phyloP scores from a whole-genome alignment of 2,888 invertebrate species.

The Lithodes maja region DNA sequence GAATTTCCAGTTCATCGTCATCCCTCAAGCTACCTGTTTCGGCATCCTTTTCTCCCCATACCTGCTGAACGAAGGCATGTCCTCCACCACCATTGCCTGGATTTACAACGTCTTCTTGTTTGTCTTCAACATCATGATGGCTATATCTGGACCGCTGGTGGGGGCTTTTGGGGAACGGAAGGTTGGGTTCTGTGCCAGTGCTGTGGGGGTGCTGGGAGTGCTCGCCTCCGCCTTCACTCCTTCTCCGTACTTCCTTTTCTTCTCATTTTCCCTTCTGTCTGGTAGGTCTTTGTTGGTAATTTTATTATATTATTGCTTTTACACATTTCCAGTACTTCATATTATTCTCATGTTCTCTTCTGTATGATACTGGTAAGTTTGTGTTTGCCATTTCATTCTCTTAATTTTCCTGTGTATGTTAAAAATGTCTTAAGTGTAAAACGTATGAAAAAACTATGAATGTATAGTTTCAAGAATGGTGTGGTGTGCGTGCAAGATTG shows the following conservation, averaged over 20 bases:
- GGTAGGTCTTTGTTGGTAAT: conserved; percentile 1
- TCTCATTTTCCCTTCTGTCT: conserved; percentile 43
- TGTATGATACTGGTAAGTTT: too few relatives aligned
- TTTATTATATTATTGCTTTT: too few relatives aligned
- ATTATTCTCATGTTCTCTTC: too few relatives aligned
- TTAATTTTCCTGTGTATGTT: too few relatives aligned
- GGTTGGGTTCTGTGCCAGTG: conserved; percentile 21
- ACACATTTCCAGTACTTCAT: too few relatives aligned
- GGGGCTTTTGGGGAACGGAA: conserved; percentile 52
- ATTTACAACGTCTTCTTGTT: conserved; percentile 43
- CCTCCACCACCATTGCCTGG: conserved; percentile 51
- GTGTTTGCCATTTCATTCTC: too few relatives aligned
- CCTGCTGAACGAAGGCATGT: conserved; percentile 21
- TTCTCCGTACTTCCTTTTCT: conserved; percentile 41
- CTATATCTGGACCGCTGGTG: conserved; percentile 44
- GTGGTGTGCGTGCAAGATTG: too few relatives aligned
- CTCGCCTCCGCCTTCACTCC: conserved; percentile 47
- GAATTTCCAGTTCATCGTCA: neutral
- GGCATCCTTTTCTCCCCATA: conserved; percentile 50
- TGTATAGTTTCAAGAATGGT: too few relatives aligned
- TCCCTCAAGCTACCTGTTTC: conserved; percentile 29
- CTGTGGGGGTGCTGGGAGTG: neutral
- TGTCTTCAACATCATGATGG: conserved; percentile 8
- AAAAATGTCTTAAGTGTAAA: too few relatives aligned
- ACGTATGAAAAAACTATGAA: too few relatives aligned